phyloP scores from a whole-genome alignment of 2,113 vertebrate species.

The Pluvialis apricaria region DNA sequence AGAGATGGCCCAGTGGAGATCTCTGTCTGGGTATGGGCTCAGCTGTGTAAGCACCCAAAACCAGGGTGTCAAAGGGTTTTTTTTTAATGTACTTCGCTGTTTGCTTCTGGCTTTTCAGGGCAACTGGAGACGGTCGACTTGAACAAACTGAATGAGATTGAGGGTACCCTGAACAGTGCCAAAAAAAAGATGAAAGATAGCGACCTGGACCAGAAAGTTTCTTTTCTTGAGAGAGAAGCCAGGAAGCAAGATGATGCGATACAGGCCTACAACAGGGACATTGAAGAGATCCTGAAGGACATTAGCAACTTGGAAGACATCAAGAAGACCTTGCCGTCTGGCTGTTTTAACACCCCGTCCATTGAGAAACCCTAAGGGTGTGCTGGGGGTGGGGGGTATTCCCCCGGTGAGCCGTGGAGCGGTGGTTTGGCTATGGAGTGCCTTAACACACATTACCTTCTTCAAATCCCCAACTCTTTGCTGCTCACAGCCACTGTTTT shows the following conservation, averaged over 20 bases:
- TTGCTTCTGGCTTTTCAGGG: constrained; percentile 71
- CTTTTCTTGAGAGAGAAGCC: constrained; percentile 85
- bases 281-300: constrained; percentile 88
- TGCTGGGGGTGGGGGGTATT: constrained; percentile 3
- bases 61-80: accelerated
- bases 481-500: constrained; percentile 67
- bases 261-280: constrained; percentile 88
- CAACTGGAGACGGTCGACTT: constrained; percentile 94
- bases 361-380: constrained; percentile 84
- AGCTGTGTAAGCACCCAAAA: neutral
- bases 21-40: neutral
- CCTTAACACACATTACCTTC: constrained; percentile 80
- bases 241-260: constrained; percentile 88
- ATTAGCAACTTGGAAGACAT: constrained; percentile 95
- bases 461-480: constrained; percentile 62
- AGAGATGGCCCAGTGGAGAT: accelerated
- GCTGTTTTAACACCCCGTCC: constrained; percentile 95
- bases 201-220: constrained; percentile 87
- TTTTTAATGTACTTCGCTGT: neutral
- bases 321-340: constrained; percentile 89
- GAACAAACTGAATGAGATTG: constrained; percentile 89
- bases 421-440: constrained; percentile 65
- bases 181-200: constrained; percentile 86
- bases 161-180: constrained; percentile 83
- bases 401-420: constrained; percentile 21